Evolutionary conservation across 2,888 invertebrate species (phyloP).

Genomic region (Chymomyza amoena): DNA sequence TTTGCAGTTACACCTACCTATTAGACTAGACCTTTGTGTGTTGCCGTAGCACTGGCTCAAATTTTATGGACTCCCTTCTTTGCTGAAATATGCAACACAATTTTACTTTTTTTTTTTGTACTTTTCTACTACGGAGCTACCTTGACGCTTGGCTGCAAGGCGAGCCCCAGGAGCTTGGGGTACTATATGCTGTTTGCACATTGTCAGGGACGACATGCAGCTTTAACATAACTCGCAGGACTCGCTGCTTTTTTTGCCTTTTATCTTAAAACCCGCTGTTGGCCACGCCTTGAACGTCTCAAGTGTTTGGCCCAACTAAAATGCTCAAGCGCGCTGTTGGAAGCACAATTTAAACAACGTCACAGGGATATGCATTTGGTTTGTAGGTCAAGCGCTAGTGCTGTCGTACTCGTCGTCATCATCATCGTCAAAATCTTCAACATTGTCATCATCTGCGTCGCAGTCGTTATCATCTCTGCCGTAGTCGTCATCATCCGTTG

Average conservation of each 20-base stretch:
- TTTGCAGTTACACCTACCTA: conserved; percentile 49
- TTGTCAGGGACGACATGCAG: background rate
- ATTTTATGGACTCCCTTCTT: conserved; percentile 37
- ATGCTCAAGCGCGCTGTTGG: background rate
- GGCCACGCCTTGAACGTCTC: background rate
- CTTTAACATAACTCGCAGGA: background rate
- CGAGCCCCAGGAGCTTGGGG: background rate
- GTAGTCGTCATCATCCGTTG: conserved; percentile 24
- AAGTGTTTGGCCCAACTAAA: background rate
- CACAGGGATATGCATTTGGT: conserved; percentile 7
- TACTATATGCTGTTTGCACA: background rate
- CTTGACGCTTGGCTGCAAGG: background rate
- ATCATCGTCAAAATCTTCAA: conserved; percentile 14
- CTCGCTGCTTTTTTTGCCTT: background rate
- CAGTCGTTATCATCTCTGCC: conserved; percentile 1
- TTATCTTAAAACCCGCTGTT: background rate
- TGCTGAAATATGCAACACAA: background rate
- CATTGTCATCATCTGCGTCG: conserved; percentile 1
- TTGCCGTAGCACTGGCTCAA: conserved; percentile 41
- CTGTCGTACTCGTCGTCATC: conserved; percentile 26
- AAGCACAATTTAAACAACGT: conserved; percentile 19
- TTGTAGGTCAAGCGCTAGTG: conserved; percentile 57
- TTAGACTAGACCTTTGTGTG: background rate
- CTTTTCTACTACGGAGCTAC: background rate
- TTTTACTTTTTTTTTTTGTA: background rate